Conservation (phyloP, 2,888 invertebrate species). For the Cybosia mesomella region DNA sequence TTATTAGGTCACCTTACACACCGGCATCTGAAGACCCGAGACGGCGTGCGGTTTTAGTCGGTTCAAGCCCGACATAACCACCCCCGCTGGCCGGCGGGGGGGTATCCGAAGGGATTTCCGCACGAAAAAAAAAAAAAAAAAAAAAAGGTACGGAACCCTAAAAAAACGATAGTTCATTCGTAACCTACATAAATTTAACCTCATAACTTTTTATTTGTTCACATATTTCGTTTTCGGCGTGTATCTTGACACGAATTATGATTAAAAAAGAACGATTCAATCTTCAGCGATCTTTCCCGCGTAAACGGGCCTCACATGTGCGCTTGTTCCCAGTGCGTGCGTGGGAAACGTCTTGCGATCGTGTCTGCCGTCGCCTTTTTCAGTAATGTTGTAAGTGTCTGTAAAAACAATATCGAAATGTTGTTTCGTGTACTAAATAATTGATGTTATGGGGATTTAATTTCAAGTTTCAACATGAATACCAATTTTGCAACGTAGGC, state of each 20-base stretch:
- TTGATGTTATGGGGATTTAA: background rate
- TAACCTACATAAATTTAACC: slow-evolving; percentile 15
- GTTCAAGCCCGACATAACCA: too few species aligned
- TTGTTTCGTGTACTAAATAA: slow-evolving; percentile 20
- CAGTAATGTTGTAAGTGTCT: slow-evolving; percentile 54
- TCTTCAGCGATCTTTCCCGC: slow-evolving; percentile 69
- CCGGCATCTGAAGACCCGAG: too few species aligned
- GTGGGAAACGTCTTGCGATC: slow-evolving; percentile 76
- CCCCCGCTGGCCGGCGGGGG: too few species aligned
- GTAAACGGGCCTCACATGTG: slow-evolving; percentile 78
- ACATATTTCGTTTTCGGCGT: slow-evolving; percentile 33
- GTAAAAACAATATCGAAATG: slow-evolving; percentile 58
- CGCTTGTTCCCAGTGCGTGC: slow-evolving; percentile 76
- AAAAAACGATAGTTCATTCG: background rate
- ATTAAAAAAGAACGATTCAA: slow-evolving; percentile 54
- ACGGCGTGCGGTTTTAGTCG: too few species aligned
- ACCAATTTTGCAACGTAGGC: background rate
- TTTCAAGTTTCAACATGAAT: background rate
- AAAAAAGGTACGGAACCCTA: too few species aligned
- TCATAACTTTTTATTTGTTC: slow-evolving; percentile 54
- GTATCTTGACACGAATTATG: slow-evolving; percentile 59
- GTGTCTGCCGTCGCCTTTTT: slow-evolving; percentile 70
- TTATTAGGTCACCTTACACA: too few species aligned
- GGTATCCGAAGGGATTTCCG: too few species aligned
- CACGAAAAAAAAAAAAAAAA: too few species aligned